phyloP scores from a whole-genome alignment of 2,888 invertebrate species.

The Apodemia mormo region DNA sequence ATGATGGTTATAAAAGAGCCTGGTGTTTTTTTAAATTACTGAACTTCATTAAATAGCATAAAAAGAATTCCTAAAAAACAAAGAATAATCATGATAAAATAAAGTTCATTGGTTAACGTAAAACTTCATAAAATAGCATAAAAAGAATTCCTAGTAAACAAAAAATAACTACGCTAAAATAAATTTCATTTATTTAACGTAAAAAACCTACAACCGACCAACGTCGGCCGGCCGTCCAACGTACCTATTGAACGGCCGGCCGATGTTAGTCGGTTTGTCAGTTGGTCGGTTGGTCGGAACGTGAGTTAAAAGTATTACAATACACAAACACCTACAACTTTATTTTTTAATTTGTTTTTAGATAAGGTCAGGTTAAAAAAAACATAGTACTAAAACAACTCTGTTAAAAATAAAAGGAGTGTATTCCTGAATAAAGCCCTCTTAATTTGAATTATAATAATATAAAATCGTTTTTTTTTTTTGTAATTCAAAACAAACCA shows the following conservation, averaged over 20 bases:
- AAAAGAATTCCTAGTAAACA: no score
- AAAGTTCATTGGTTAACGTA: no score
- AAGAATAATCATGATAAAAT: no score
- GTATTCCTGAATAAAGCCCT: constrained; percentile 17
- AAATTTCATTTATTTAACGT: not conserved
- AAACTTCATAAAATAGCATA: no score
- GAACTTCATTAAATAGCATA: no score
- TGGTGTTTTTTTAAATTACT: not conserved
- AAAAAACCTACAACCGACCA: not conserved
- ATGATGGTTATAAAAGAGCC: constrained; percentile 4
- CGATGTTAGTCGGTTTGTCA: no score
- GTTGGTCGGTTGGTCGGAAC: not conserved
- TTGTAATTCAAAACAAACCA: constrained; percentile 16
- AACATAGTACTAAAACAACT: not conserved
- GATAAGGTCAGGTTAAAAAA: constrained; percentile 1
- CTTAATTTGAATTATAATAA: constrained; percentile 19
- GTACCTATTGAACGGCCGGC: no score
- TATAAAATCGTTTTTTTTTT: constrained; percentile 16
- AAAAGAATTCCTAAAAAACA: no score
- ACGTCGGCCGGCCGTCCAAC: no score
- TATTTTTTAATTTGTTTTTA: constrained; percentile 3
- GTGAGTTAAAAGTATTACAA: not conserved
- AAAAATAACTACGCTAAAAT: no score
- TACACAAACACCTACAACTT: not conserved
- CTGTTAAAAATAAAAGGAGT: constrained; percentile 19